Evolutionary conservation across 2,797 vertebrate species (phyloP).

Genomic region (Smutsia gigantea): DNA sequence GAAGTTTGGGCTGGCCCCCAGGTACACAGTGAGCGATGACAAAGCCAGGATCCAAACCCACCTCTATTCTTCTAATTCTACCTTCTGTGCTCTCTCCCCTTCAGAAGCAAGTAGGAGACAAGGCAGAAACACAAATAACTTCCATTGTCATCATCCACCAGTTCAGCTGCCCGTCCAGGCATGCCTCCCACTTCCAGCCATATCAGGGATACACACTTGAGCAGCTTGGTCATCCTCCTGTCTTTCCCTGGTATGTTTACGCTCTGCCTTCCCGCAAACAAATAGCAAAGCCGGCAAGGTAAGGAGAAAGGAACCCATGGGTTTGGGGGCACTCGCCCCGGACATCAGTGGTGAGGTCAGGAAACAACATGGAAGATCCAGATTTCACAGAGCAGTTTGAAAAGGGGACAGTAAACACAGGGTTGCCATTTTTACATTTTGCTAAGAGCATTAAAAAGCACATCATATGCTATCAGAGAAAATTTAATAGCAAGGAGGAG

Average conservation of each 20-base stretch:
- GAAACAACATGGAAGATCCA: neutral
- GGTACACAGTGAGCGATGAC: neutral
- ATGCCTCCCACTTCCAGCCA: neutral
- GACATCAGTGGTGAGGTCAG: neutral
- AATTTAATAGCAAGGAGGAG: neutral
- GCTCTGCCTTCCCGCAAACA: neutral
- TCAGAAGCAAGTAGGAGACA: neutral
- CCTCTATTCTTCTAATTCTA: neutral
- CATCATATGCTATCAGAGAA: neutral
- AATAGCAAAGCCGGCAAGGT: neutral
- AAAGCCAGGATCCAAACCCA: neutral
- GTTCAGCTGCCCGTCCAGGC: neutral
- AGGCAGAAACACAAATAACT: neutral
- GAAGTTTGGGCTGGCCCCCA: neutral
- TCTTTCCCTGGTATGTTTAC: neutral
- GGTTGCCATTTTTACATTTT: neutral
- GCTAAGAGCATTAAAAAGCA: neutral
- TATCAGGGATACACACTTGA: accelerated
- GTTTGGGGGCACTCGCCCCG: neutral
- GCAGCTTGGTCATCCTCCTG: neutral
- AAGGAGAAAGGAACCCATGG: neutral
- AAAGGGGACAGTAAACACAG: neutral
- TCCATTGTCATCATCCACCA: neutral
- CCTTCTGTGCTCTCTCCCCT: neutral
- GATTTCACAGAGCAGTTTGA: neutral